Evolutionary conservation across 2,113 vertebrate genomes (phyloP), one percentile per base, ranked within the genome.

Genomic region (Xenopus laevis): DNA sequence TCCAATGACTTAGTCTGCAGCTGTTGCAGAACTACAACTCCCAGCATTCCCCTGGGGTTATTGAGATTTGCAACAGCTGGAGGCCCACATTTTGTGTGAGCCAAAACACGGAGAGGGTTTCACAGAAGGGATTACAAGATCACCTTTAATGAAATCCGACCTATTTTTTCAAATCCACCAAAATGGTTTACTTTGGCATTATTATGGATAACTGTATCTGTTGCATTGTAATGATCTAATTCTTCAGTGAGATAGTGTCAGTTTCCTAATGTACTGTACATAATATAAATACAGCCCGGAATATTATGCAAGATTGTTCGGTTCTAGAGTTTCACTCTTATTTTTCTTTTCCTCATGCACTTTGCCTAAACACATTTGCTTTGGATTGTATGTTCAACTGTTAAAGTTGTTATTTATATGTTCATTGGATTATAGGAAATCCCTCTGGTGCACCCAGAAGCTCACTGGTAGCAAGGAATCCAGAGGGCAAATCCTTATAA

Each of bases 401-500:
- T 55, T 55, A 55, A 55, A 8, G 8, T 8, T 55, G 53, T 16
- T 45, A 16, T 65, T 30, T 45, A 65, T 46, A 46, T 46, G 9
- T 45, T 65, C 63, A 12, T 20, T 65, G 63, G 30, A 46, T 65
- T 65, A 18, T 17, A 23, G 40, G 21, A 63, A 64, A 63, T 44
- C 66, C 67, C 61, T 45, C 15, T 18, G 74, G 21, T 33, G 46
- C 55, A 55, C 21, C 23, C 47, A 64, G 46, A 17, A 68, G 66
- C 67, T 70, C 47, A 55, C 23, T 21, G 5, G 23, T 70, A 76
- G 59, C 33, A 55, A 52, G 55, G 33, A 17, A 70, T 61, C 50
- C 9, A 15, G 16, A 68, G 66, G 74, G 52, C 52, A 23, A 11
- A 23, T 50, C 52, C 55, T 55, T 30, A 27, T 76, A 11, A 76